Evolutionary conservation across 2,113 vertebrate species (phyloP).

Genomic region (Calyptommatus sinebrachiatus): DNA sequence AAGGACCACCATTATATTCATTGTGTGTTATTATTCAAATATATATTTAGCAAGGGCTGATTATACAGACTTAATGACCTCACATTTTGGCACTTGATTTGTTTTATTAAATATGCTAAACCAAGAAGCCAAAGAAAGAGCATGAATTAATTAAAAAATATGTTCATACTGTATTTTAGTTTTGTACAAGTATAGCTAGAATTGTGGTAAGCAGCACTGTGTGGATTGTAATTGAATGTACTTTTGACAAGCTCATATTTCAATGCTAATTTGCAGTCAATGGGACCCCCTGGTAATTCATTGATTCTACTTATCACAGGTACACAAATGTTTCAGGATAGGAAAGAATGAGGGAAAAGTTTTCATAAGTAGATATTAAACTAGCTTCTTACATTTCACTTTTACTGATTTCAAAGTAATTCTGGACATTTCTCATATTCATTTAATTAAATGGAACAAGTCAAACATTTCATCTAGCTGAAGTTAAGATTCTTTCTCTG

Average conservation of each 20-base stretch:
- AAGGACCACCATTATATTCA: constrained; percentile 4
- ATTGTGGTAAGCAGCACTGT: neutral
- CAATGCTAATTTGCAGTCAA: constrained; percentile 10
- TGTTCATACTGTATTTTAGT: constrained; percentile 5
- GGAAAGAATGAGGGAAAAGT: too few relatives aligned
- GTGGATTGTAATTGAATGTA: neutral
- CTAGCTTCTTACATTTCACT: neutral
- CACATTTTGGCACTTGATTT: constrained; percentile 14
- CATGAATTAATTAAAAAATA: neutral
- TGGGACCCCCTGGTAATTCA: neutral
- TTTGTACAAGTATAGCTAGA: constrained; percentile 7
- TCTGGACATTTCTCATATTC: neutral
- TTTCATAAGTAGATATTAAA: constrained; percentile 8
- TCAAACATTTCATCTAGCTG: neutral
- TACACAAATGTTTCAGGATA: neutral
- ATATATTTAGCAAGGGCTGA: constrained; percentile 20
- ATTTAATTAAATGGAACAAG: constrained; percentile 24
- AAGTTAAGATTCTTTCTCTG: neutral
- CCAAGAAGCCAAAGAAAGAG: neutral
- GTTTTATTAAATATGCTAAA: constrained; percentile 10
- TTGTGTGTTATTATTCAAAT: constrained; percentile 1
- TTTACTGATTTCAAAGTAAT: constrained; percentile 17
- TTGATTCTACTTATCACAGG: constrained; percentile 2
- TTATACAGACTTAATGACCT: constrained; percentile 15
- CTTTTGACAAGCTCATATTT: constrained; percentile 10